phyloP scores from a whole-genome alignment of 2,113 vertebrate species.

The Tor tambroides region DNA sequence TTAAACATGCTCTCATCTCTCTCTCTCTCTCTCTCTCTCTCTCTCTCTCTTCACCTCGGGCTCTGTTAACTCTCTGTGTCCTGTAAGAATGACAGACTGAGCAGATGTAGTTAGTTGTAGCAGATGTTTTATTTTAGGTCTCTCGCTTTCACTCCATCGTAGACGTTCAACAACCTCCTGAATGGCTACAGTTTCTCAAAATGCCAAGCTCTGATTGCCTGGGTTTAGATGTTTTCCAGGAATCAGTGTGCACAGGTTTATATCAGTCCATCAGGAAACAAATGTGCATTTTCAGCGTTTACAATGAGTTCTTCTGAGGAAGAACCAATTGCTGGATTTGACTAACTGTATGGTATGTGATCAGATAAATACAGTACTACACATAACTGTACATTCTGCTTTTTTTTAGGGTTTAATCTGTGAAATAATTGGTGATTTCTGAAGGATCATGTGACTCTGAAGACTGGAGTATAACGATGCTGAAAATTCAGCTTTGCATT shows the following conservation, averaged over 20 bases:
- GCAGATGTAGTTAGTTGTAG: conserved; percentile 33
- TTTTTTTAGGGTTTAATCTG: not conserved
- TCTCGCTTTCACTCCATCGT: not conserved
- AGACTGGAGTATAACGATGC: not conserved
- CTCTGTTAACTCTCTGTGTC: conserved; percentile 44
- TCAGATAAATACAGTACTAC: too few species aligned
- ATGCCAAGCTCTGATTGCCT: not conserved
- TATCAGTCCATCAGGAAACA: not conserved
- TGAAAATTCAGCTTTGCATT: not conserved
- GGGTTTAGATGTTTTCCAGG: not conserved
- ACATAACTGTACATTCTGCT: too few species aligned
- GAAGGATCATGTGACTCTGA: too few species aligned
- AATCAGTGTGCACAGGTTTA: not conserved
- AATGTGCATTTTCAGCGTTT: not conserved
- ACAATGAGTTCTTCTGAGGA: not conserved
- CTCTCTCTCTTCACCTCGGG: conserved; percentile 29
- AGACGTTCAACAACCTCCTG: not conserved
- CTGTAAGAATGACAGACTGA: not conserved
- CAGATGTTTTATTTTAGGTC: conserved; percentile 32
- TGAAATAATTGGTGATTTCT: not conserved
- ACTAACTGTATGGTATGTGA: too few species aligned
- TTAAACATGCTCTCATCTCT: conserved; percentile 12
- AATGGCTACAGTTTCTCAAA: not conserved
- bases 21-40: conserved; percentile 9
- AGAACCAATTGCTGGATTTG: not conserved